phyloP scores from a whole-genome alignment of 2,888 invertebrate species.

The Erpobdella octoculata region DNA sequence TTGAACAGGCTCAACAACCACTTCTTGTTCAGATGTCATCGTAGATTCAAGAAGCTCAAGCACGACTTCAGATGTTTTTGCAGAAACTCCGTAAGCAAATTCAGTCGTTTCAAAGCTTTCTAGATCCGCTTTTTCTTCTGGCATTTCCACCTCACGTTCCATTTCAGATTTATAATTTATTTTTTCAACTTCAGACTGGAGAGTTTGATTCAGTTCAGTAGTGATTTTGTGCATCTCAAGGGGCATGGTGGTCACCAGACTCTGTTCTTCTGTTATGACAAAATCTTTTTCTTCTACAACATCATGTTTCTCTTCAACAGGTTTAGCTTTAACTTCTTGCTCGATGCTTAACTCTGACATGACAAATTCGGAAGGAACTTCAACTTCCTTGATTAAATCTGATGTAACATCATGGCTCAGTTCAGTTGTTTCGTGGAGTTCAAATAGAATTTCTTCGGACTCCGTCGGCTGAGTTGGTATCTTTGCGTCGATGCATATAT shows the following conservation, averaged over 20 bases:
- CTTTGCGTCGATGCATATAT: too few species aligned
- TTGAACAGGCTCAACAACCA: not conserved
- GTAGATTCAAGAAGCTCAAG: not conserved
- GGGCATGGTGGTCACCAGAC: not conserved
- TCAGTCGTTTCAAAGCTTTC: not conserved
- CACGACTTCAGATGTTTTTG: not conserved
- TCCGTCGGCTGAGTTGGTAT: too few species aligned
- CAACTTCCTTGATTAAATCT: not conserved
- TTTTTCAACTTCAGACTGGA: not conserved
- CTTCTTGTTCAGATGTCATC: not conserved
- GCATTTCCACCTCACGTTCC: too few species aligned
- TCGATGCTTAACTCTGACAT: constrained; percentile 17
- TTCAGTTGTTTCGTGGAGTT: constrained; percentile 21
- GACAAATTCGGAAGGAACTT: constrained; percentile 24
- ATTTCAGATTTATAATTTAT: too few species aligned
- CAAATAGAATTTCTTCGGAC: too few species aligned
- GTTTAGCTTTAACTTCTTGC: constrained; percentile 22
- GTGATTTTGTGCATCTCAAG: not conserved
- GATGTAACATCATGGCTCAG: not conserved
- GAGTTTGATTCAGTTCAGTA: not conserved
- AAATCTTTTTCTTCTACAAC: constrained; percentile 21
- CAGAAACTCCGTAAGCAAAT: constrained; percentile 1
- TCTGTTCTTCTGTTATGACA: constrained; percentile 35
- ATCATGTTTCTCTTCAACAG: constrained; percentile 22
- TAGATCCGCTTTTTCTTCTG: not conserved